Evolutionary conservation across 2,113 vertebrate genomes (phyloP).

Genomic region (Lontra canadensis): DNA sequence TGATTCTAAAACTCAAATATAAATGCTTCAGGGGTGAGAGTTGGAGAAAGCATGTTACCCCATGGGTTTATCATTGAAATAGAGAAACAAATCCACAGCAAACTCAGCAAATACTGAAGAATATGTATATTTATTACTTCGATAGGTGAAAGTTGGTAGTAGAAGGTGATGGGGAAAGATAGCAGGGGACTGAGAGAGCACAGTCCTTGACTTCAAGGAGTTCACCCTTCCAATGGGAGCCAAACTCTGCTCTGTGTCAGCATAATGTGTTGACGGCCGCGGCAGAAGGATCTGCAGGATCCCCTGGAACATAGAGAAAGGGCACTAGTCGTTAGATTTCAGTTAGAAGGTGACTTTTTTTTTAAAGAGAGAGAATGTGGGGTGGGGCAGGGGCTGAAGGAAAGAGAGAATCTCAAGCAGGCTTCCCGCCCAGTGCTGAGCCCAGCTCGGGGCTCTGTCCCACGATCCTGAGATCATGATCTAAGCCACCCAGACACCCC

Average conservation of each 20-base stretch:
- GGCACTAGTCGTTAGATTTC: background rate
- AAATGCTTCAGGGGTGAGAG: background rate
- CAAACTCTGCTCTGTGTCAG: background rate
- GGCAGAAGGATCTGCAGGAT: accelerated
- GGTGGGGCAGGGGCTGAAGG: background rate
- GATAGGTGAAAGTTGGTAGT: background rate
- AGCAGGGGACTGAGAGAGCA: background rate
- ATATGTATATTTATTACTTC: background rate
- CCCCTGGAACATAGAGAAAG: accelerated
- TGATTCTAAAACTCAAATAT: background rate
- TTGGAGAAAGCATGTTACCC: background rate
- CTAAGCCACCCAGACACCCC: background rate
- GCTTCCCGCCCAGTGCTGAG: background rate
- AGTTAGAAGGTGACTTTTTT: background rate
- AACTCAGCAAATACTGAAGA: background rate
- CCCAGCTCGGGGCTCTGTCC: background rate
- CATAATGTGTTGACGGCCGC: accelerated
- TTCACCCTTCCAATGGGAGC: background rate
- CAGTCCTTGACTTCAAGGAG: background rate
- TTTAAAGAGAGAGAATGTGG: background rate
- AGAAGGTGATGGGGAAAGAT: background rate
- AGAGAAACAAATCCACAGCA: background rate
- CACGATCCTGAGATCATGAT: background rate
- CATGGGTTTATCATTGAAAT: background rate
- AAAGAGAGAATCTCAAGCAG: background rate